phyloP scores from a whole-genome alignment of 2,888 invertebrate species.

The Steinernema hermaphroditum region DNA sequence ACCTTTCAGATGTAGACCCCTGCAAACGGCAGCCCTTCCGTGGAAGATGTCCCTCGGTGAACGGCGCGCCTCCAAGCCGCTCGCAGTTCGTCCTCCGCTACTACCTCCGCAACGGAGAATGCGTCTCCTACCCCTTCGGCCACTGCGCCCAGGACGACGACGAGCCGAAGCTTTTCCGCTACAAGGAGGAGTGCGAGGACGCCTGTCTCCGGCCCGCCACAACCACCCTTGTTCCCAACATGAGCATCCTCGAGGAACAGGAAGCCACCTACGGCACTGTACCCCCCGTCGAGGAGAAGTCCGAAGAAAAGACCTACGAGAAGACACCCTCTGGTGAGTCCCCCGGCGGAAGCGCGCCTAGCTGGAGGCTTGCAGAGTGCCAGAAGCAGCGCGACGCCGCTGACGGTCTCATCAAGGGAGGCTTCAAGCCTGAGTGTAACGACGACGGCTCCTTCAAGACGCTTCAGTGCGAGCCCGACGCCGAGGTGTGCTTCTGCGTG shows the following conservation, averaged over 20 bases:
- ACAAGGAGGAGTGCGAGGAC: conserved; percentile 67
- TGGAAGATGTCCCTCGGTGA: conserved; percentile 52
- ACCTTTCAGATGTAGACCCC: conserved; percentile 58
- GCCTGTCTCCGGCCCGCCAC: conserved; percentile 52
- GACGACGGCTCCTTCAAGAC: conserved; percentile 66
- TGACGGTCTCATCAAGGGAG: conserved; percentile 65
- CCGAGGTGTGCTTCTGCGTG: conserved; percentile 70
- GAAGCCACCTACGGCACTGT: conserved; percentile 46
- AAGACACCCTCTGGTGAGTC: conserved; percentile 40
- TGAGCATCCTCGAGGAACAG: conserved; percentile 34
- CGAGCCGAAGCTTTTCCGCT: conserved; percentile 65
- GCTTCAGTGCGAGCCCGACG: conserved; percentile 68
- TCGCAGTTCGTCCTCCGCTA: conserved; percentile 66
- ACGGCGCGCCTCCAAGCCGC: conserved; percentile 55
- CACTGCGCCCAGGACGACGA: conserved; percentile 64
- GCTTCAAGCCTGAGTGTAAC: conserved; percentile 69
- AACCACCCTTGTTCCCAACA: conserved; percentile 32
- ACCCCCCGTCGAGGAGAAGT: conserved; percentile 34
- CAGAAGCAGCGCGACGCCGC: conserved; percentile 53
- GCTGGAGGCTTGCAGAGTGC: conserved; percentile 58
- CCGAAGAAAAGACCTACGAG: conserved; percentile 32
- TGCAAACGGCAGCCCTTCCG: conserved; percentile 66
- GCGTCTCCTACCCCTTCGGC: conserved; percentile 66
- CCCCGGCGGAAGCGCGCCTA: no score
- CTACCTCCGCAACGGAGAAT: conserved; percentile 63